Evolutionary conservation across 2,888 invertebrate species (phyloP), one percentile per base, ranked within the genome.

Genomic region (Athrips mouffetella): DNA sequence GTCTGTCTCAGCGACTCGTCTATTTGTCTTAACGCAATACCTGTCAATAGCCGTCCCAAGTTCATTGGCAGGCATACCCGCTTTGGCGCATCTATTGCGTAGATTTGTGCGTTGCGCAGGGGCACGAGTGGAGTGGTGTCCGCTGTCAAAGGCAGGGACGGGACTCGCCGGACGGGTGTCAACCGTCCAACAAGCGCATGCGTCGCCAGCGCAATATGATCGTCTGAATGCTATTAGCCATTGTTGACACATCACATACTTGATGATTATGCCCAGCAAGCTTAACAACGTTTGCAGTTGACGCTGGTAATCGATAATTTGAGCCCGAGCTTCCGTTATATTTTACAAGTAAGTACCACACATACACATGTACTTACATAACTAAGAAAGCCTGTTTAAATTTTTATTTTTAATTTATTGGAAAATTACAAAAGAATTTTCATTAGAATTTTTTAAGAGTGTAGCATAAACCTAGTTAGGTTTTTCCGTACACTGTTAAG

Each of bases 11-110:
- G 80, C 72, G 77, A 80, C 78, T 77, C 82, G 75, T 80, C 72
- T 87, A 79, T 87, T 86, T 86, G 86, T 86, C 77, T 87, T 86
- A 85, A 84, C 86, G 86, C 86, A 85, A 87, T 87, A 84, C 81
- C 82, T 83, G 86, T 87, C 86, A 84, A 87, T 84, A 84, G 76
- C 79, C 80, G 80, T 77, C 79, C 74, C 73, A 84, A 85, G 86
- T 87, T 86, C 87, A 86, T 82, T 87, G 86, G 82, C 87, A 83
- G 86, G 82, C 87, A 83, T 79, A 79, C 75, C 74, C 70, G 80
- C 82, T 84, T 86, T 86, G 76, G 85, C 84, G 83, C 81, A 81
- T 79, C 76, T 73, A 78, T 80, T 73, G 81, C 75, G 80, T 81
- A 77, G 77, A 81, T 83, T 81, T 84, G 80, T 83, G 83, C 85